phyloP scores from a whole-genome alignment of 2,797 vertebrate species.

The Iguana delicatissima region DNA sequence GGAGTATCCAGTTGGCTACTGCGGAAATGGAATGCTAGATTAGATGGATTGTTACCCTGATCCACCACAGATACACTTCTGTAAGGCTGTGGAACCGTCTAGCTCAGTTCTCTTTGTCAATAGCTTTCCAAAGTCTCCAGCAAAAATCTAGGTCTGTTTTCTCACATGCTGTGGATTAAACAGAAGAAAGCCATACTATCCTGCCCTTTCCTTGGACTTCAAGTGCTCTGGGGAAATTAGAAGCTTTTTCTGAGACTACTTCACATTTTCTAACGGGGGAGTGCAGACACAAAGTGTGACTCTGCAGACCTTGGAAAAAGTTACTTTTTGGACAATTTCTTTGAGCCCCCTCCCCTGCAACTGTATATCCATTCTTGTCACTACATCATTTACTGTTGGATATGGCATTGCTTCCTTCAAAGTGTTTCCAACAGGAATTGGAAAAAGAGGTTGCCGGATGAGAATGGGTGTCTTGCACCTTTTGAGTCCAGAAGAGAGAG shows the following conservation, averaged over 20 bases:
- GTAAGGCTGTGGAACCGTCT: neutral
- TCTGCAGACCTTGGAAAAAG: too few relatives aligned
- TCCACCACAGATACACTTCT: too few relatives aligned
- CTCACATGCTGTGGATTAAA: neutral
- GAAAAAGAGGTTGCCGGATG: neutral
- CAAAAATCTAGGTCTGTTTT: neutral
- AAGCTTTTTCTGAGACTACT: neutral
- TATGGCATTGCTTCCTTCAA: neutral
- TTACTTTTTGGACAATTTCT: too few relatives aligned
- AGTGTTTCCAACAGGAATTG: neutral
- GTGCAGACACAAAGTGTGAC: too few relatives aligned
- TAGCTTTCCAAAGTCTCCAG: neutral
- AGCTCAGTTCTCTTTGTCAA: neutral
- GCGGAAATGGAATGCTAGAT: too few relatives aligned
- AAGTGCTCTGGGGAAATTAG: neutral
- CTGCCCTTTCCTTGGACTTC: neutral
- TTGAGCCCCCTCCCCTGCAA: too few relatives aligned
- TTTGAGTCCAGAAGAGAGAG: neutral
- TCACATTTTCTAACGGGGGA: neutral
- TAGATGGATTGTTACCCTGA: too few relatives aligned
- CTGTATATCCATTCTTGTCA: too few relatives aligned
- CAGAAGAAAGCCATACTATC: neutral
- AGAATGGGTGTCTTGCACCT: neutral
- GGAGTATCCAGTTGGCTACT: too few relatives aligned
- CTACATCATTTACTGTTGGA: too few relatives aligned